These are phyloP conservation scores for Sarcoramphus papa DNA, from an alignment of 2,797 vertebrate genomes.

Conservation along the genomic window DNA sequence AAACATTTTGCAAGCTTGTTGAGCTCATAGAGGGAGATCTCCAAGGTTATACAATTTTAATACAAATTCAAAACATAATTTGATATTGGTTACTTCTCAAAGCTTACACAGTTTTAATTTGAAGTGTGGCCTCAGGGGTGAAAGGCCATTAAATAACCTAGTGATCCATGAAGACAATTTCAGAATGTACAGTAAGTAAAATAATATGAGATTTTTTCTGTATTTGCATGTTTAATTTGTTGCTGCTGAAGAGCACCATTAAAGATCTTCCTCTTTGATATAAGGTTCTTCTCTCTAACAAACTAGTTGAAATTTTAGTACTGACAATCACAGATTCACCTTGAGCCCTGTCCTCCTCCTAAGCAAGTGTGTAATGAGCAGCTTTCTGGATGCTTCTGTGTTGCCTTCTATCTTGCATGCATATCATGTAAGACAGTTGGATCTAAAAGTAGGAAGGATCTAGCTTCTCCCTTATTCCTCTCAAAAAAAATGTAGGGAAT, in stretches of 20 bases:
- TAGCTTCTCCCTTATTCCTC: background rate
- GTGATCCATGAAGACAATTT: constrained; percentile 61
- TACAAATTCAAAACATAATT: constrained; percentile 51
- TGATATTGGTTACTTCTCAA: constrained; percentile 55
- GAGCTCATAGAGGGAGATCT: background rate
- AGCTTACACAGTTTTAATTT: constrained; percentile 55
- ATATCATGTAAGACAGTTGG: background rate
- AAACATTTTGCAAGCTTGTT: background rate
- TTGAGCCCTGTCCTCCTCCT: background rate
- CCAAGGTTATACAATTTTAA: constrained; percentile 13
- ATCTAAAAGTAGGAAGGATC: background rate
- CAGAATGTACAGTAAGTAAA: constrained; percentile 46
- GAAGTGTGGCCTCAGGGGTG: constrained; percentile 35
- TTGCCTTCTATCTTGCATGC: background rate
- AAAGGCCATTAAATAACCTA: constrained; percentile 60
- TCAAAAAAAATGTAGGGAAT: background rate
- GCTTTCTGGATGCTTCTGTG: background rate
- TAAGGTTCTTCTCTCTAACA: background rate
- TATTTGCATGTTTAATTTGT: constrained; percentile 62
- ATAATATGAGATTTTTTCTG: constrained; percentile 25
- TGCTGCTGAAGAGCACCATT: constrained; percentile 11
- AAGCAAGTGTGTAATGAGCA: background rate
- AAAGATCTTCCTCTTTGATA: constrained; percentile 31
- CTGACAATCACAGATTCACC: background rate
- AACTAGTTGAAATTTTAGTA: background rate